Evolutionary conservation across 2,888 invertebrate species (phyloP).

Genomic region (Drosophila ustulata): DNA sequence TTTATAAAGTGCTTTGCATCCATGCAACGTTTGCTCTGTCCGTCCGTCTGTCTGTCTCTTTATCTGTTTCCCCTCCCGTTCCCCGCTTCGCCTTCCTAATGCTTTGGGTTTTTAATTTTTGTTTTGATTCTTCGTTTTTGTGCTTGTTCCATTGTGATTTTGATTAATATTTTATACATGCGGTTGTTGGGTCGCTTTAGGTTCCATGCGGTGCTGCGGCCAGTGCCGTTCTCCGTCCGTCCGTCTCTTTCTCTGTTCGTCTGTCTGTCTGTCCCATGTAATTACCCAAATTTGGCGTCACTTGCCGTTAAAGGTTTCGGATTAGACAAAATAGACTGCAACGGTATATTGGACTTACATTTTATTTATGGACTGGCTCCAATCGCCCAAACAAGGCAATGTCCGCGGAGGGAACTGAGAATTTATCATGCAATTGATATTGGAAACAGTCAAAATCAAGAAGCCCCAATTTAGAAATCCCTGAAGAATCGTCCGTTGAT

Average conservation of each 20-base stretch:
- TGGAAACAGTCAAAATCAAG: too few relatives aligned
- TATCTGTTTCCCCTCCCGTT: background rate
- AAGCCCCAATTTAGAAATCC: too few relatives aligned
- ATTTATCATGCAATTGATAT: background rate
- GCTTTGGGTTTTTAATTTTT: constrained; percentile 60
- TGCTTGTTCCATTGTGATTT: constrained; percentile 66
- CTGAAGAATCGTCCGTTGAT: too few relatives aligned
- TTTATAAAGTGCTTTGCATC: constrained; percentile 77
- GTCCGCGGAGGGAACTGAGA: background rate
- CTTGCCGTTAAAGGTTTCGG: constrained; percentile 70
- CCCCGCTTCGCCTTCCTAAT: constrained; percentile 36
- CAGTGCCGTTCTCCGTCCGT: constrained; percentile 5
- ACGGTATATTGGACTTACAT: constrained; percentile 61
- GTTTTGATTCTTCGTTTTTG: constrained; percentile 63
- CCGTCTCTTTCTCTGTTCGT: constrained; percentile 6
- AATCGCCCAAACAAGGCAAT: constrained; percentile 36
- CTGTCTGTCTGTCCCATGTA: constrained; percentile 53
- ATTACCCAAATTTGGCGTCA: constrained; percentile 79
- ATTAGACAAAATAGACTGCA: constrained; percentile 48
- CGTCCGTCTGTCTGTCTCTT: constrained; percentile 13
- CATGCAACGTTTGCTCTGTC: constrained; percentile 66
- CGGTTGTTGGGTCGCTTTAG: constrained; percentile 24
- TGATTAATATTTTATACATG: constrained; percentile 77
- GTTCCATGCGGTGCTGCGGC: constrained; percentile 58
- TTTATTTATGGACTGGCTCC: constrained; percentile 61